Evolutionary conservation across 2,888 invertebrate genomes (phyloP).

Genomic region (Cryptocephalus primarius): DNA sequence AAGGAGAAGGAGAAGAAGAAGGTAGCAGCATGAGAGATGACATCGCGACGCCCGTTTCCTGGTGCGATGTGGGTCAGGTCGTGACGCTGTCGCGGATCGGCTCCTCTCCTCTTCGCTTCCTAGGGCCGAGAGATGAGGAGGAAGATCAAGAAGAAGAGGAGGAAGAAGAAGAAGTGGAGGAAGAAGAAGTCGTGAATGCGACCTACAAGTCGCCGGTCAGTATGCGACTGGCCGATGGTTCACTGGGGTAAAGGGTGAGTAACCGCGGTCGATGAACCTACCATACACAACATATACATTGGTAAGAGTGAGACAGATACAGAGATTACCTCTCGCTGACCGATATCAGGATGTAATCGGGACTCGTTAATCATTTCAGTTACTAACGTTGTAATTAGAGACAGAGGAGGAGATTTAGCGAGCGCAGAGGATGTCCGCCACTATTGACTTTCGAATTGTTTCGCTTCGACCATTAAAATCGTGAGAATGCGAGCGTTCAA

Average conservation of each 20-base stretch:
- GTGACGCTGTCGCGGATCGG: conserved; percentile 11
- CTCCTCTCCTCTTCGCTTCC: conserved; percentile 1
- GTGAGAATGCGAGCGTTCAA: no score
- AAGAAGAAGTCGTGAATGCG: conserved; percentile 4
- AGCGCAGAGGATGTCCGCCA: no score
- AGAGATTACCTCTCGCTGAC: no score
- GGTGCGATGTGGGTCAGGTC: conserved; percentile 29
- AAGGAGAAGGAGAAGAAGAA: background rate
- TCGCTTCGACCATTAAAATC: no score
- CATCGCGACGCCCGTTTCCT: conserved; percentile 31
- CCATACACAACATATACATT: background rate
- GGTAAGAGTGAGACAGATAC: no score
- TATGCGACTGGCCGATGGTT: conserved; percentile 40
- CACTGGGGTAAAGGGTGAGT: conserved; percentile 40
- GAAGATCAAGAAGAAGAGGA: background rate
- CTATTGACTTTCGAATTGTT: no score
- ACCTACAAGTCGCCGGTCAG: conserved; percentile 31
- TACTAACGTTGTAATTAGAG: no score
- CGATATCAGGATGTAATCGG: no score
- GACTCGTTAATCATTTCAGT: no score
- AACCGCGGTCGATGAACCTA: conserved; percentile 33
- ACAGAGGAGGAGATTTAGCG: no score
- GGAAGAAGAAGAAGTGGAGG: background rate
- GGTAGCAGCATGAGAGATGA: conserved; percentile 14
- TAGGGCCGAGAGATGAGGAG: background rate